Percentiles rank a stretch among this genome's conserved stretches.
phyloP scores from a whole-genome alignment of 2,113 vertebrate species.

The Antidorcas marsupialis region DNA sequence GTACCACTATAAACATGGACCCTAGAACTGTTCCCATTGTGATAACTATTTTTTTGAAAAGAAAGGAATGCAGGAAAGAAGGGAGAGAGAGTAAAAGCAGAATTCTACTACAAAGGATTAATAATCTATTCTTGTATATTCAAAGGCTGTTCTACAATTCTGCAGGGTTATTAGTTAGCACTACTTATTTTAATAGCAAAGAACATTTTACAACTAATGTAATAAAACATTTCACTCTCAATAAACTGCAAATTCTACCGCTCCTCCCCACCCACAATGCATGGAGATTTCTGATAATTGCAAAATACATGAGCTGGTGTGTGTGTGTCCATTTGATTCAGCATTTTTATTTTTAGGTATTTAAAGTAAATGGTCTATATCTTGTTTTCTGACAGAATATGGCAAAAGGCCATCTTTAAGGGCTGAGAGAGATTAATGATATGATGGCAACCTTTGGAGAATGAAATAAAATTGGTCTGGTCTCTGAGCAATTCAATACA shows the following conservation, averaged over 20 bases:
- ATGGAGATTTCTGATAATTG: slow-evolving; percentile 5
- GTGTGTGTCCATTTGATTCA: slow-evolving; percentile 43
- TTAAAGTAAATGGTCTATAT: slow-evolving; percentile 64
- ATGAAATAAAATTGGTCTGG: slow-evolving; percentile 53
- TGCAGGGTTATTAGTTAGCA: slow-evolving; percentile 51
- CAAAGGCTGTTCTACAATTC: background rate
- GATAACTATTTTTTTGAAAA: background rate
- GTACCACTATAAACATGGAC: background rate
- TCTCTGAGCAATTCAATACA: slow-evolving; percentile 22
- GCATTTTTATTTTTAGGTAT: slow-evolving; percentile 72
- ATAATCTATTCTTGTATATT: background rate
- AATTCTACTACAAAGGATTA: background rate
- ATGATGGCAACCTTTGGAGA: slow-evolving; percentile 64
- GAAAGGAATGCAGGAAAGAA: background rate
- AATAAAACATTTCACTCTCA: slow-evolving; percentile 47
- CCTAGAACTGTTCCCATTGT: background rate
- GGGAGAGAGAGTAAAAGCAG: background rate
- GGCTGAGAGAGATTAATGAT: slow-evolving; percentile 66
- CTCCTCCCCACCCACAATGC: background rate
- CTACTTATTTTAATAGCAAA: slow-evolving; percentile 48
- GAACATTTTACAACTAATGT: slow-evolving; percentile 18
- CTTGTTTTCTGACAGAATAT: slow-evolving; percentile 66
- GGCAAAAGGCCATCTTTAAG: slow-evolving; percentile 60
- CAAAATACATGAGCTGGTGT: slow-evolving; percentile 21
- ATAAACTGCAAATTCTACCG: background rate